phyloP scores from a whole-genome alignment of 1,140 invertebrate species.

The Penaeus chinensis region DNA sequence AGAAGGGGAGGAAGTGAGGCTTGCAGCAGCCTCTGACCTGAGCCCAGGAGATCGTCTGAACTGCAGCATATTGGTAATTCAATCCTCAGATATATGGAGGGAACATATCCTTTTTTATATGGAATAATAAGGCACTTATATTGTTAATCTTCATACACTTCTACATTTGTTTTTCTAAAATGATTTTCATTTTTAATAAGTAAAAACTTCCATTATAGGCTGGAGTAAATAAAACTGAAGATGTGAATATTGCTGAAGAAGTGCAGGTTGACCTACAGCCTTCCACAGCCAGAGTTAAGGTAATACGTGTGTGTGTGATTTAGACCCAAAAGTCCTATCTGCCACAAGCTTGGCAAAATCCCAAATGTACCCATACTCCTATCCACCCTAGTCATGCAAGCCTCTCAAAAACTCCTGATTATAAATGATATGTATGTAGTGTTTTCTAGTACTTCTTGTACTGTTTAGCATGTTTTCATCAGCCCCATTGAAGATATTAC shows the following conservation, averaged over 20 bases:
- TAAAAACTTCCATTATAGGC: not conserved
- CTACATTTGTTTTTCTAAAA: not conserved
- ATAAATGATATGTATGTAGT: no score
- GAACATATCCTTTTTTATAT: not conserved
- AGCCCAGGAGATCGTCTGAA: not conserved
- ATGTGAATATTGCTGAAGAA: conserved; percentile 17
- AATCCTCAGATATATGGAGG: not conserved
- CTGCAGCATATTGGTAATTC: no score
- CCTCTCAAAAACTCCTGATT: no score
- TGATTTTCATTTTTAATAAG: not conserved
- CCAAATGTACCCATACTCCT: no score
- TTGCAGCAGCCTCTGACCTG: not conserved
- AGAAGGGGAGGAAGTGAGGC: conserved; percentile 12
- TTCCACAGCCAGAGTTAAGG: not conserved
- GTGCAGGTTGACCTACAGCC: conserved; percentile 26
- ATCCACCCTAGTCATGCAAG: no score
- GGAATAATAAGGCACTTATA: not conserved
- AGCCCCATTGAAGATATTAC: no score
- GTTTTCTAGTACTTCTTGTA: no score
- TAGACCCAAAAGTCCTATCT: no score
- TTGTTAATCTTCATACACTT: no score
- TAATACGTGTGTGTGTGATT: conserved; percentile 11
- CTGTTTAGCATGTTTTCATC: no score
- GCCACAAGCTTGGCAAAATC: no score
- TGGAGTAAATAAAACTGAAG: conserved; percentile 10